Base-by-base conservation (phyloP, 2,888 invertebrate genomes). In the Pollenia amentaria region DNA sequence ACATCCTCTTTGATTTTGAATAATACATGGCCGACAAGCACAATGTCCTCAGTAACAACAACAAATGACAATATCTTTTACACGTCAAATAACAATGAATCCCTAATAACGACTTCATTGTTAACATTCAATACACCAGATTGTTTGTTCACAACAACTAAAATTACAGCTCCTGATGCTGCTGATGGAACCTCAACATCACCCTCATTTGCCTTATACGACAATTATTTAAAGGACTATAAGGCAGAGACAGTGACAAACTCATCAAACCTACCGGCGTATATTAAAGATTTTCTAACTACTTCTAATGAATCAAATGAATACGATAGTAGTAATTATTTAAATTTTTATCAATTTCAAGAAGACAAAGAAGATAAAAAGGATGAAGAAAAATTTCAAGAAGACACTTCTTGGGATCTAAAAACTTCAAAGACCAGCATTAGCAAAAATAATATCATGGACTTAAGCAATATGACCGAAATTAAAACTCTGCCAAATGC, bases 201-300 rank as follows among this genome's bases (percentile, higher is more conserved):
- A 75, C 88, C 88, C 51, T 88, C 89, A 75, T 90, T 89, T 79
- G 88, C 88, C 55, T 88, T 89, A 75, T 90, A 89, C 78, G 73
- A 84, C 18, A 91, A 91, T 53, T 91, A 92, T 78, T 89, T 92
- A 88, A 91, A 90, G 21, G 53, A 79, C 44, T 73, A 69, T 42
- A 60, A 12, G 7, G 89, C 62, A 29, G 29, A 29, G 3, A 60
- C 90, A 16, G 89, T 90, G 53, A 85, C 89, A 44, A 89, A 90
- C 11, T 88, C 89, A 48, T 89, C 89, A 55, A 79, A 86, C 12
- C 72, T 89, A 16, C 88, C 88, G 0, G 57, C 75, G 10, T 88
- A 89, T 60, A 85, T 88, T 18, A 88, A 64, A 14, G 87, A 88
- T 38, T 89, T 88, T 70, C 42, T 88, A n/a, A 51, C 21, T 16